Conservation (phyloP, 2,888 invertebrate genomes). For the Malthinus seriepunctatus region DNA sequence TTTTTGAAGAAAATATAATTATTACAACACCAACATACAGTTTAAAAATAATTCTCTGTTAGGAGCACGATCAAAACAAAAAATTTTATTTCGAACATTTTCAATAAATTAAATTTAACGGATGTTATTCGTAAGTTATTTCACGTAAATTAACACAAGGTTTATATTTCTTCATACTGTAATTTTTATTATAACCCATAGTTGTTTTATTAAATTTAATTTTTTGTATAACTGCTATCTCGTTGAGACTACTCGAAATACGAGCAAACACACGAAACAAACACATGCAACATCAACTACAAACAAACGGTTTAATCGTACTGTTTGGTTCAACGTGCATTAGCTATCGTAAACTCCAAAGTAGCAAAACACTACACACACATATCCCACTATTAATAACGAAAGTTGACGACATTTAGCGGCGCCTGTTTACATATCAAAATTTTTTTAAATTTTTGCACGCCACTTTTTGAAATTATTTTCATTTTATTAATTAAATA, state of each 20-base stretch:
- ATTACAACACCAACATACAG: conserved; percentile 22
- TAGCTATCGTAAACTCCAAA: neutral
- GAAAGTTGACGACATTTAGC: conserved; percentile 21
- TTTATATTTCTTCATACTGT: neutral
- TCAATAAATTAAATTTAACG: neutral
- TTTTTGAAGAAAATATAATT: conserved; percentile 10
- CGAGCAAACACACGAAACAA: conserved; percentile 8
- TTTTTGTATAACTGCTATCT: neutral
- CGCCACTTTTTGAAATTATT: neutral
- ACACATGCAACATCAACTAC: conserved; percentile 4
- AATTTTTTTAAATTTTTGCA: neutral
- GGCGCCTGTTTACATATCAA: conserved; percentile 1
- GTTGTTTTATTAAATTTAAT: conserved; percentile 7
- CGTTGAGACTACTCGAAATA: conserved; percentile 9
- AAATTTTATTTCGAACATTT: conserved; percentile 22
- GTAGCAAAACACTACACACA: neutral
- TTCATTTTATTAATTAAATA: neutral
- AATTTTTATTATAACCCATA: neutral
- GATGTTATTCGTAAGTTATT: neutral
- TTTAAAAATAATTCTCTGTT: conserved; percentile 26
- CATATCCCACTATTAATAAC: conserved; percentile 10
- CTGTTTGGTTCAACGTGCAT: neutral
- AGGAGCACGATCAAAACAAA: conserved; percentile 5
- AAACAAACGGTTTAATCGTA: conserved; percentile 13
- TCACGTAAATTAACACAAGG: neutral